A percentile compares a stretch with the other conserved stretches of the same genome.
Evolutionary conservation across 2,888 invertebrate species (phyloP).

Genomic region (Griposia aprilina): DNA sequence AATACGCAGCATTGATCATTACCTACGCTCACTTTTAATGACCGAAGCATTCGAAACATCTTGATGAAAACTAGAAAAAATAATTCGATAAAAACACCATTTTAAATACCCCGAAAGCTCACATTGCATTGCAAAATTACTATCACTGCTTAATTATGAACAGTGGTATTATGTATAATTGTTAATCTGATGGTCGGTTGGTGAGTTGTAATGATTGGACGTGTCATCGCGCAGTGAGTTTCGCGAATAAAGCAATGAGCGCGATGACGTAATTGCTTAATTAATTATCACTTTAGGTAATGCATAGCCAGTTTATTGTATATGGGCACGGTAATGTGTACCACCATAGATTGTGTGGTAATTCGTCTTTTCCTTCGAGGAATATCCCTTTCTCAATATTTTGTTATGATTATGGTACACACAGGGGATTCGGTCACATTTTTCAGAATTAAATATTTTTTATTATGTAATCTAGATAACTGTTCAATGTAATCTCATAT

Average conservation of each 20-base stretch:
- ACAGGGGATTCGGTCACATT: not conserved
- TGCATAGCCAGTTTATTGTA: constrained; percentile 3
- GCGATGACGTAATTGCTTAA: constrained; percentile 52
- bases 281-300: constrained; percentile 42
- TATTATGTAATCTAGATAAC: not conserved
- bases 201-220: constrained; percentile 47
- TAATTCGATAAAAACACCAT: not conserved
- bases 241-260: constrained; percentile 44
- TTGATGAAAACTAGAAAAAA: not conserved
- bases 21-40: no score
- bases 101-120: not conserved
- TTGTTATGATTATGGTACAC: not conserved
- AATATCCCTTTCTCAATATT: not conserved
- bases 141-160: constrained; percentile 33
- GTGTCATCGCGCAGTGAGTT: constrained; percentile 45
- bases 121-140: constrained; percentile 12
- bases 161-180: constrained; percentile 25
- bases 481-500: not conserved
- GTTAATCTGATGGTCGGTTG: constrained; percentile 28
- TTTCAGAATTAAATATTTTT: not conserved
- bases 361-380: not conserved
- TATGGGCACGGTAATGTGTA: constrained; percentile 7
- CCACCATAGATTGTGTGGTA: not conserved
- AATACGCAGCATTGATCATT: not conserved
- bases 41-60: not conserved